These are phyloP conservation scores for Hetaerina americana DNA, from an alignment of 1,140 invertebrate species.

Conservation along the genomic window DNA sequence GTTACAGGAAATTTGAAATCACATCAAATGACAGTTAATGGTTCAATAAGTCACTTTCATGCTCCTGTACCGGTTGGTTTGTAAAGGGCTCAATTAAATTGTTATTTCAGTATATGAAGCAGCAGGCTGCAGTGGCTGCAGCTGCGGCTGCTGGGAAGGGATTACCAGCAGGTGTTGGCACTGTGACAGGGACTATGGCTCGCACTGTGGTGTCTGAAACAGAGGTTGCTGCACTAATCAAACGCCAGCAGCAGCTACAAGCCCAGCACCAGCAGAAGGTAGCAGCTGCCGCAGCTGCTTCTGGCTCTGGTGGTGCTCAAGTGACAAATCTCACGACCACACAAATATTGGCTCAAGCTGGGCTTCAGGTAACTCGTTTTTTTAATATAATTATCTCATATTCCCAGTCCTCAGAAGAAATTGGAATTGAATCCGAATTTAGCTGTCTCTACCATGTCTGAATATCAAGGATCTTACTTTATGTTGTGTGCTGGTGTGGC, in stretches of 20 bases:
- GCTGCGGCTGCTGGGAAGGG: slow-evolving; percentile 22
- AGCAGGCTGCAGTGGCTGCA: slow-evolving; percentile 19
- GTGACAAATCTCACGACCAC: slow-evolving; percentile 29
- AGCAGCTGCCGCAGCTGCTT: slow-evolving; percentile 23
- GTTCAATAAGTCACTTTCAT: no score
- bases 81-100: no score
- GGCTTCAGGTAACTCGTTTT: slow-evolving; percentile 36
- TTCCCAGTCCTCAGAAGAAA: no score
- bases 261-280: slow-evolving; percentile 37
- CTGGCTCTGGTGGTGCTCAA: slow-evolving; percentile 16
- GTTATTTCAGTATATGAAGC: slow-evolving; percentile 10
- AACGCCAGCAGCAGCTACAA: slow-evolving; percentile 45
- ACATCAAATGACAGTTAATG: no score
- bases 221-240: slow-evolving; percentile 56
- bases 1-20: no score
- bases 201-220: slow-evolving; percentile 44
- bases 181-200: slow-evolving; percentile 30
- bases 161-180: background rate
- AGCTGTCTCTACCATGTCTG: no score
- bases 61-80: no score
- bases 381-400: no score
- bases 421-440: no score
- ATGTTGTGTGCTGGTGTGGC: no score
- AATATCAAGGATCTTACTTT: no score
- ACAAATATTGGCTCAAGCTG: slow-evolving; percentile 42